phyloP scores from a whole-genome alignment of 2,797 vertebrate species.

The Sarcophilus harrisii region DNA sequence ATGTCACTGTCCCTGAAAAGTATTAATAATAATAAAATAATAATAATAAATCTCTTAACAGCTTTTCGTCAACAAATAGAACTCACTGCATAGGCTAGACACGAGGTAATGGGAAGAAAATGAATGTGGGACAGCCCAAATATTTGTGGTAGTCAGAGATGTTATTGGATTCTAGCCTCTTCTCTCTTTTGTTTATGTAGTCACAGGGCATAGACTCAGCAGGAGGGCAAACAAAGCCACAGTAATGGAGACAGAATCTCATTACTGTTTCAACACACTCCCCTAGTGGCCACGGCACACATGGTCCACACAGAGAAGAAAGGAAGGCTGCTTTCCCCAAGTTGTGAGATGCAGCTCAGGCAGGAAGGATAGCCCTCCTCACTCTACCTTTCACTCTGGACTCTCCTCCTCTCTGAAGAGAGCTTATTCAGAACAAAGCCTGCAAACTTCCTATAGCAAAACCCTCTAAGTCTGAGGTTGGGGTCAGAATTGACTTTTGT shows the following conservation, averaged over 20 bases:
- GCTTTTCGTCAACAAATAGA: constrained; percentile 51
- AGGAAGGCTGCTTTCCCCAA: not conserved
- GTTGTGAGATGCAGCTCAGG: not conserved
- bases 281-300: constrained; percentile 49
- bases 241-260: constrained; percentile 12
- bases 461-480: not conserved
- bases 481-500: not conserved
- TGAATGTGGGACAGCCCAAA: not conserved
- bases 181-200: constrained; percentile 56
- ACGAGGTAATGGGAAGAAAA: not conserved
- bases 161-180: constrained; percentile 46
- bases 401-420: not conserved
- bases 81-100: not conserved
- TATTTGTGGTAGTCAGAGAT: constrained; percentile 52
- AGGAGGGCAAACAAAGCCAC: not conserved
- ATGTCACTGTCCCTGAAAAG: constrained; percentile 43
- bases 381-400: not conserved
- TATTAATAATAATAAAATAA: constrained; percentile 15
- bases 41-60: not conserved
- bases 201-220: constrained; percentile 37
- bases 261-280: constrained; percentile 67
- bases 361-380: not conserved
- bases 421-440: not conserved
- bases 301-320: not conserved
- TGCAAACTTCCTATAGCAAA: not conserved